phyloP scores from a whole-genome alignment of 2,113 vertebrate species.

The Dicaeum eximium region DNA sequence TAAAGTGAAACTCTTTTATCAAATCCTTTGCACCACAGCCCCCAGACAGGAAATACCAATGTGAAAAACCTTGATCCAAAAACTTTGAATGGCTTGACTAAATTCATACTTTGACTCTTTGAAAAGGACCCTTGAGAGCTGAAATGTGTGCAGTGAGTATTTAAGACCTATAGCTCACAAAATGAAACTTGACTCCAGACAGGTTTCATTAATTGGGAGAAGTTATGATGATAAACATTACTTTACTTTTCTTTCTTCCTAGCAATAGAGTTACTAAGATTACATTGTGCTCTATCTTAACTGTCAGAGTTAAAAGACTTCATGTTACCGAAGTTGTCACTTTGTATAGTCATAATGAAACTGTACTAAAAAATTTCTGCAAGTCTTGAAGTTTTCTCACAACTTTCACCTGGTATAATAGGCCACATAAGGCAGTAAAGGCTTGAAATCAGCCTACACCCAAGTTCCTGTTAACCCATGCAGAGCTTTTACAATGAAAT shows the following conservation, averaged over 20 bases:
- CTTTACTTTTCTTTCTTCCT: constrained; percentile 38
- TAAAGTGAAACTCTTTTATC: constrained; percentile 51
- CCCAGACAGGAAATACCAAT: constrained; percentile 48
- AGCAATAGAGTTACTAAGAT: constrained; percentile 27
- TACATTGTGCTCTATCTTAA: constrained; percentile 47
- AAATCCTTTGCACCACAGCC: neutral
- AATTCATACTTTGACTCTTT: constrained; percentile 40
- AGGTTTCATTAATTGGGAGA: constrained; percentile 63
- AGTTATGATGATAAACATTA: constrained; percentile 58
- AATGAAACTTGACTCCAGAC: constrained; percentile 63
- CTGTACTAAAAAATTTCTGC: neutral
- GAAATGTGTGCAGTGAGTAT: neutral
- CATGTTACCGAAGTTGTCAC: neutral
- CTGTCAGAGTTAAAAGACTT: constrained; percentile 23
- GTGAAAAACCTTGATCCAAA: constrained; percentile 45
- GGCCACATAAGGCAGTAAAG: neutral
- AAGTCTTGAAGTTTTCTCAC: neutral
- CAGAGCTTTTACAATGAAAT: neutral
- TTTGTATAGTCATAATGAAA: neutral
- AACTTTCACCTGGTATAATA: neutral
- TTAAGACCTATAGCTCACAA: constrained; percentile 31
- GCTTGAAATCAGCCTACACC: neutral
- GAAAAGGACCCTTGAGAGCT: constrained; percentile 44
- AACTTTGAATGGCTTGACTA: constrained; percentile 36
- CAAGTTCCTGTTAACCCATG: neutral